A percentile compares a stretch with the other conserved stretches of the same genome.
Conservation (phyloP, 2,888 invertebrate genomes). For the Leucania comma region DNA sequence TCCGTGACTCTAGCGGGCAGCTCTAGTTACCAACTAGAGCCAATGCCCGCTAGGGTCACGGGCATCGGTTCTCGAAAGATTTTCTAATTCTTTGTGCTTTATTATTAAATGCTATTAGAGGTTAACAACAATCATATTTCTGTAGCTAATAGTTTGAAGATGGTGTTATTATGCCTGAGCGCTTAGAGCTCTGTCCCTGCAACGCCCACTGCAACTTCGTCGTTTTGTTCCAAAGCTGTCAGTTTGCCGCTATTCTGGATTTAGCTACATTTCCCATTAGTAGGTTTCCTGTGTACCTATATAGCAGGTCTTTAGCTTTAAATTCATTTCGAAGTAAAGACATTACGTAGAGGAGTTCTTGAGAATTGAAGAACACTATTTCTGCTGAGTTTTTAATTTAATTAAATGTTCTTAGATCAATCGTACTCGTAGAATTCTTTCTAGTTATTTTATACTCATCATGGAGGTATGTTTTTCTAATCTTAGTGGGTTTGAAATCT, state of each 20-base stretch:
- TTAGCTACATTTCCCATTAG: conserved; percentile 12
- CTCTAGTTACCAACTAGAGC: too few relatives aligned
- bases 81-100: background rate
- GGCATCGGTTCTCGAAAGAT: background rate
- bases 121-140: background rate
- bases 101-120: too few relatives aligned
- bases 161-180: background rate
- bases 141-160: background rate
- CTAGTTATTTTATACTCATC: too few relatives aligned
- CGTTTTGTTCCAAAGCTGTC: conserved; percentile 22
- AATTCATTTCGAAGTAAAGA: background rate
- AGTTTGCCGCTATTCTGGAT: conserved; percentile 6
- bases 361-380: background rate
- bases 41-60: too few relatives aligned
- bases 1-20: too few relatives aligned
- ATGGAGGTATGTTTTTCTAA: too few relatives aligned
- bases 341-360: background rate
- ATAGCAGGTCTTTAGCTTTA: background rate
- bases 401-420: background rate
- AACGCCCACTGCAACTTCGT: conserved; percentile 26
- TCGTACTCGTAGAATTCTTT: too few relatives aligned
- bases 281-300: background rate
- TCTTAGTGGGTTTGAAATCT: too few relatives aligned
- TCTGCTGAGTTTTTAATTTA: background rate
- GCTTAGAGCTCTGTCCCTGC: conserved; percentile 5